A percentile compares a stretch with the other conserved stretches of the same genome.
These are phyloP conservation scores for Diachasma alloeum DNA, from an alignment of 1,140 invertebrate genomes.

Conservation along the genomic window DNA sequence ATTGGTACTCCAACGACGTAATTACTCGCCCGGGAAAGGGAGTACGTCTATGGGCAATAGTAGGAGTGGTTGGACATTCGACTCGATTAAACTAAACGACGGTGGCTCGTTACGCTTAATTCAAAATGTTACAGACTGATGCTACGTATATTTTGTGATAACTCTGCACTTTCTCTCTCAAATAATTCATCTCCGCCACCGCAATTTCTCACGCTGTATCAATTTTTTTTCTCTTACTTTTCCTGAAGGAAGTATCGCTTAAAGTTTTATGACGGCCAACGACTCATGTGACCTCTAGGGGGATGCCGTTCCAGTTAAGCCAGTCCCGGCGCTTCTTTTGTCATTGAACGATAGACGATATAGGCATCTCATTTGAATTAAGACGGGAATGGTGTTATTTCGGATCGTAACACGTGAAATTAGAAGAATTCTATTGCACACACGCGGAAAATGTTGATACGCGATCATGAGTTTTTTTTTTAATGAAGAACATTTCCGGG, in stretches of 20 bases:
- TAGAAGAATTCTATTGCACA: too few relatives aligned
- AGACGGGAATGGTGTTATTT: too few relatives aligned
- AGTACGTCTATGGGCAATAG: not conserved
- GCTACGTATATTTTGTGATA: not conserved
- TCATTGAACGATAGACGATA: too few relatives aligned
- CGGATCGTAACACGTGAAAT: too few relatives aligned
- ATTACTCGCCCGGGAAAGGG: conserved; percentile 21
- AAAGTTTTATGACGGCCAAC: not conserved
- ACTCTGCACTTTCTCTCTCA: not conserved
- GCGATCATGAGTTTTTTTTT: too few relatives aligned
- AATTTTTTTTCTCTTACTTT: not conserved
- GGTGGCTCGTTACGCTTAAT: conserved; percentile 21
- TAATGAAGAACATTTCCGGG: too few relatives aligned
- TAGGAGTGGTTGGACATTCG: conserved; percentile 22
- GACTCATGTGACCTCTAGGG: too few relatives aligned
- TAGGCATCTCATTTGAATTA: too few relatives aligned
- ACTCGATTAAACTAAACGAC: conserved; percentile 28
- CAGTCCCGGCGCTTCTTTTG: too few relatives aligned
- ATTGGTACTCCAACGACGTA: conserved; percentile 29
- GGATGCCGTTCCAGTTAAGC: too few relatives aligned
- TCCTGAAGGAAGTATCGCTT: not conserved
- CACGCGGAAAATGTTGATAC: too few relatives aligned
- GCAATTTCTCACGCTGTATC: not conserved
- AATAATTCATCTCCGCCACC: not conserved
- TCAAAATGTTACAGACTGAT: not conserved